Evolutionary conservation across 2,113 vertebrate genomes (phyloP).

Genomic region (Epinephelus cyanopodus): DNA sequence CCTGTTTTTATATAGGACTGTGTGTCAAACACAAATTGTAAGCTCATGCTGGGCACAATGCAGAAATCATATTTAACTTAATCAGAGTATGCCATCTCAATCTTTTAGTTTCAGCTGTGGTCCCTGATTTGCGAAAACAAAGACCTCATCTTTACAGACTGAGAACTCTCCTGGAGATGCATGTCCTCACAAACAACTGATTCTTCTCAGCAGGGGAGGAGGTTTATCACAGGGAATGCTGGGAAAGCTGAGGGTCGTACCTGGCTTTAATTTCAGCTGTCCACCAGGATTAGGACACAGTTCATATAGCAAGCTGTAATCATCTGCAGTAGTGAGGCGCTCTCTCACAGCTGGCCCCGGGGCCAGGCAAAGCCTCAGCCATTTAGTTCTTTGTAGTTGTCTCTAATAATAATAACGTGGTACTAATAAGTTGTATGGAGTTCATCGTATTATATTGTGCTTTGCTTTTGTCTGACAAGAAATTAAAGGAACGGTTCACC

Average conservation of each 20-base stretch:
- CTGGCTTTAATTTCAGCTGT: constrained; percentile 83
- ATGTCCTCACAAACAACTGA: constrained; percentile 44
- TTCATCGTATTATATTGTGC: background rate
- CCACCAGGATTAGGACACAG: constrained; percentile 77
- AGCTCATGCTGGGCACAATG: background rate
- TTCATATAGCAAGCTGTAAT: constrained; percentile 78
- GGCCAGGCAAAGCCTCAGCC: constrained; percentile 48
- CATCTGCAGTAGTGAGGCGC: constrained; percentile 69
- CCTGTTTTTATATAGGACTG: background rate
- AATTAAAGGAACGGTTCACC: too few species aligned
- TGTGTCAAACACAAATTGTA: background rate
- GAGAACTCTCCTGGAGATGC: constrained; percentile 30
- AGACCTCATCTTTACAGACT: constrained; percentile 4
- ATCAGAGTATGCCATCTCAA: background rate
- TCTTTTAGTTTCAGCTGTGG: background rate
- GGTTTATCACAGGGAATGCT: constrained; percentile 69
- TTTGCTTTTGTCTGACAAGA: background rate
- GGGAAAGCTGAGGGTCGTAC: constrained; percentile 70
- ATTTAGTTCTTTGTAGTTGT: constrained; percentile 67
- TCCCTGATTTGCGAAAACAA: constrained; percentile 10
- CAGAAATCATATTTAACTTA: constrained; percentile 2
- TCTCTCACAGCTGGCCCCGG: constrained; percentile 53
- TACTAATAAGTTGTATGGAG: constrained; percentile 23
- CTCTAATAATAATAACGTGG: constrained; percentile 59
- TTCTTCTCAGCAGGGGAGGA: constrained; percentile 68